These are phyloP conservation scores for Melitaea athalia DNA, from an alignment of 2,888 invertebrate genomes.

Conservation along the genomic window DNA sequence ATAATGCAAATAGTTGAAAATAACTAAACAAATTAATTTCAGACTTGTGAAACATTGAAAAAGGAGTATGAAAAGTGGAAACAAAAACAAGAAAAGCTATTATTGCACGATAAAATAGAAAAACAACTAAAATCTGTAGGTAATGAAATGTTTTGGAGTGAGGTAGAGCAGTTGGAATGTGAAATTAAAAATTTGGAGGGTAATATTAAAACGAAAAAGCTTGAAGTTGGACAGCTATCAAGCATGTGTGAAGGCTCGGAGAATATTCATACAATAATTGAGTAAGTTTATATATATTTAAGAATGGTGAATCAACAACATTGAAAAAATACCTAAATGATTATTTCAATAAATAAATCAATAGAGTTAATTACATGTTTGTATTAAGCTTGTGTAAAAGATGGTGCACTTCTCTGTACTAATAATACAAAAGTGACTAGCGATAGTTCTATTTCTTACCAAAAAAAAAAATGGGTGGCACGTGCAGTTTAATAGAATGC, in stretches of 20 bases:
- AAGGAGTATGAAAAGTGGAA: slow-evolving; percentile 80
- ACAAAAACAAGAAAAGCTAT: slow-evolving; percentile 78
- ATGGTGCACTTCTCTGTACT: no score
- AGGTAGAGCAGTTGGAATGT: neutral
- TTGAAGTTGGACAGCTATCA: neutral
- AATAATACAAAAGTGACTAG: no score
- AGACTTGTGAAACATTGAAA: slow-evolving; percentile 40
- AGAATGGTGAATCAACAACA: no score
- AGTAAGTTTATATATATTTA: neutral
- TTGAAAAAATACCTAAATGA: no score
- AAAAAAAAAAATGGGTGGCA: no score
- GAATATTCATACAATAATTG: neutral
- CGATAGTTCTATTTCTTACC: no score
- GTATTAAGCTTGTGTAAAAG: no score
- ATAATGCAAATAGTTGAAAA: neutral
- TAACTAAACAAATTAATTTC: neutral
- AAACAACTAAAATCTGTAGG: neutral
- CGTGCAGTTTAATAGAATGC: no score
- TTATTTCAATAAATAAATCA: no score
- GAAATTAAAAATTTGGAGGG: neutral
- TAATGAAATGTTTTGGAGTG: neutral
- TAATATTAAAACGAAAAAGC: neutral
- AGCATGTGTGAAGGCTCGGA: neutral
- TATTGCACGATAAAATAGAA: slow-evolving; percentile 73
- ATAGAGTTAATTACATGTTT: no score